phyloP scores from a whole-genome alignment of 2,113 vertebrate genomes.

The Alaudala cheleensis region DNA sequence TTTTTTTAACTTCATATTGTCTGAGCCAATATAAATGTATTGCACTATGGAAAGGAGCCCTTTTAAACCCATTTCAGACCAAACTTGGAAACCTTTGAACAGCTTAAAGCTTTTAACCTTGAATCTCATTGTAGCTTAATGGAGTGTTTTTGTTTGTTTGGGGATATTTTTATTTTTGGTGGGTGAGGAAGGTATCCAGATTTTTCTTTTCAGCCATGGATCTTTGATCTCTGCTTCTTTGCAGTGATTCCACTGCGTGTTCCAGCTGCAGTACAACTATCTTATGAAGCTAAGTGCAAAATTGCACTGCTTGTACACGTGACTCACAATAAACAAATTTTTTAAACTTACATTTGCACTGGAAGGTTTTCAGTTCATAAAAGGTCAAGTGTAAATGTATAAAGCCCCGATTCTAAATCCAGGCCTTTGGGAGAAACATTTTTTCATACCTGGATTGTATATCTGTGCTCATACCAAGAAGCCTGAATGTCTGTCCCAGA shows the following conservation, averaged over 20 bases:
- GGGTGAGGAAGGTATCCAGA: background rate
- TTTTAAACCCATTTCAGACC: constrained; percentile 14
- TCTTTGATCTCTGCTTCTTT: constrained; percentile 9
- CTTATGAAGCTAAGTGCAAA: background rate
- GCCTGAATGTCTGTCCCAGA: constrained; percentile 27
- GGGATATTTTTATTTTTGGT: background rate
- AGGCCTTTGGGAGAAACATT: constrained; percentile 21
- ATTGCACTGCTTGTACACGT: background rate
- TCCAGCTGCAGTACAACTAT: background rate
- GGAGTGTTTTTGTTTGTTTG: background rate
- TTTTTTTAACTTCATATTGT: constrained; percentile 29
- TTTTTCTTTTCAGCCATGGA: background rate
- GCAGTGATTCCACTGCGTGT: background rate
- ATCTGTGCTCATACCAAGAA: constrained; percentile 50
- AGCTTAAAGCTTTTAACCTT: background rate
- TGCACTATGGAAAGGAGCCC: background rate
- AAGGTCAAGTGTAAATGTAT: background rate
- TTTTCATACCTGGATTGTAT: constrained; percentile 37
- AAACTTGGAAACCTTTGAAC: constrained; percentile 17
- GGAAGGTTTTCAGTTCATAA: background rate
- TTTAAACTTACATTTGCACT: background rate
- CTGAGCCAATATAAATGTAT: constrained; percentile 3
- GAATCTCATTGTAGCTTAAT: background rate
- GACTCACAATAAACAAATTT: background rate
- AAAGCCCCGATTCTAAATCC: background rate